These are phyloP conservation scores for Pyxicephalus adspersus DNA, from an alignment of 2,113 vertebrate genomes.

Conservation along the genomic window DNA sequence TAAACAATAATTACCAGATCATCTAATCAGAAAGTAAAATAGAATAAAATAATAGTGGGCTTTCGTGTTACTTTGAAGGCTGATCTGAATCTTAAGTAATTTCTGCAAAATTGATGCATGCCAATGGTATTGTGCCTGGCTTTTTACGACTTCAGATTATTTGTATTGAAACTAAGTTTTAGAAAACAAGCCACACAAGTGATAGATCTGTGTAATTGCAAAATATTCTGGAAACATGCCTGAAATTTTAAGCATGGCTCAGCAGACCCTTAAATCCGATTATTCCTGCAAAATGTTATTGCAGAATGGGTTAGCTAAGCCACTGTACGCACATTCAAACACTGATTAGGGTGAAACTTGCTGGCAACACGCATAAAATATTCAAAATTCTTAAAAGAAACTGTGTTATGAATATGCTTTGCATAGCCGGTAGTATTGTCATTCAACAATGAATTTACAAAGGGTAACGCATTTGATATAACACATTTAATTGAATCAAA, in stretches of 20 bases:
- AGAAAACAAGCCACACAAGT: neutral
- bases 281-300: neutral
- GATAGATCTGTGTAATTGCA: neutral
- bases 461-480: conserved; percentile 1
- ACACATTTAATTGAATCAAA: conserved; percentile 36
- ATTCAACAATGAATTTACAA: neutral
- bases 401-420: conserved; percentile 21
- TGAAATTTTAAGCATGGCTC: conserved; percentile 16
- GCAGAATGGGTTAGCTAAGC: neutral
- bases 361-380: neutral
- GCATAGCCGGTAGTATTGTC: neutral
- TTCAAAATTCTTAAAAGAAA: conserved; percentile 15
- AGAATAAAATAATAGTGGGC: neutral
- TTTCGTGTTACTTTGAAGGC: neutral
- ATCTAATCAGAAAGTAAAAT: neutral
- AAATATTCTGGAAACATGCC: conserved; percentile 3
- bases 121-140: neutral
- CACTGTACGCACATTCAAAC: conserved; percentile 4
- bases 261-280: conserved; percentile 33
- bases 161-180: neutral
- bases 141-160: neutral
- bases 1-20: neutral
- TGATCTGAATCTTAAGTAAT: neutral
- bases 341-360: neutral
- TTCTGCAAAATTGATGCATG: neutral